phyloP scores from a whole-genome alignment of 2,113 vertebrate species.

The Ceyx melanurus region DNA sequence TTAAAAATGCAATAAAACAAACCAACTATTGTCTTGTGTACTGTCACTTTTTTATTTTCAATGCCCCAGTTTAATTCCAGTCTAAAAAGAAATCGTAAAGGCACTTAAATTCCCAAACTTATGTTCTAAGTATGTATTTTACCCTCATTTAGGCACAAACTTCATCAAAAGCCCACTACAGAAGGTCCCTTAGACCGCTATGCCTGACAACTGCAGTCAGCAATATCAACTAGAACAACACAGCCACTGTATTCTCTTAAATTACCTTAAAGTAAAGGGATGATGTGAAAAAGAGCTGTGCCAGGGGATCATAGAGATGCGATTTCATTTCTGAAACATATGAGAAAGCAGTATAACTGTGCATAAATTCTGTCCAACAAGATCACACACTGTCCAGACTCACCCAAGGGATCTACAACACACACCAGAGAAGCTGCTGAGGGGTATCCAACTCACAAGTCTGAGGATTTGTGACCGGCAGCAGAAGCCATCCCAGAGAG shows the following conservation, averaged over 20 bases:
- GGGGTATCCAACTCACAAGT: slow-evolving; percentile 86
- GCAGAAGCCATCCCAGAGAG: slow-evolving; percentile 86
- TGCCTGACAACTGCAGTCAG: background rate
- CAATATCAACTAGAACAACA: background rate
- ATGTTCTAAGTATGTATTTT: background rate
- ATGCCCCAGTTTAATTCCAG: background rate
- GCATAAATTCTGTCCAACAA: background rate
- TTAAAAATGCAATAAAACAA: background rate
- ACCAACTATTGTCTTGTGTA: background rate
- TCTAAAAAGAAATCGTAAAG: background rate
- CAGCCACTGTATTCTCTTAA: background rate
- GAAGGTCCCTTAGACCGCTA: background rate
- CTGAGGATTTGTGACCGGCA: slow-evolving; percentile 83
- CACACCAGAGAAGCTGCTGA: slow-evolving; percentile 81
- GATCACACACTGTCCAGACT: background rate
- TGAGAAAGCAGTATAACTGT: background rate
- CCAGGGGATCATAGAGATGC: slow-evolving; percentile 83
- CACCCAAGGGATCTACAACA: background rate
- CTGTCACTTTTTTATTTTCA: background rate
- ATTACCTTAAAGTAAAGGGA: slow-evolving; percentile 92
- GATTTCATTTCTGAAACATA: slow-evolving; percentile 79
- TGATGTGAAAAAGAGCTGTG: slow-evolving; percentile 90
- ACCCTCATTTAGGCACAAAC: background rate
- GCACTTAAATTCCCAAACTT: background rate
- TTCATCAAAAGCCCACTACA: background rate